Evolutionary conservation across 2,113 vertebrate species (phyloP).

Genomic region (Bagarius yarrelli): DNA sequence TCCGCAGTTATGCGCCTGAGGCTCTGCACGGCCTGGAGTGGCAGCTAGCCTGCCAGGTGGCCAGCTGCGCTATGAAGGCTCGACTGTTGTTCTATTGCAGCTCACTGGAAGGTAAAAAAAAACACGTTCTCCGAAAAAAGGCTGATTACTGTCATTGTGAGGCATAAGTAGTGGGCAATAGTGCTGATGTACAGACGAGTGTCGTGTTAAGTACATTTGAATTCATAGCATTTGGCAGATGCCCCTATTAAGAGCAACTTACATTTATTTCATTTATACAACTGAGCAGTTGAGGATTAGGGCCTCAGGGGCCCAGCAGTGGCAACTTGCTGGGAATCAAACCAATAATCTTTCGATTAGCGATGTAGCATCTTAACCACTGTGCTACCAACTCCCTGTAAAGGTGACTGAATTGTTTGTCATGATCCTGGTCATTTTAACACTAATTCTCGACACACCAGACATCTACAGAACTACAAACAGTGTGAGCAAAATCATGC

Average conservation of each 20-base stretch:
- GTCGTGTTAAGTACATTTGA: not conserved
- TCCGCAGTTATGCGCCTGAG: conserved; percentile 90
- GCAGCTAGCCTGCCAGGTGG: conserved; percentile 62
- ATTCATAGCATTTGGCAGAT: too few relatives aligned
- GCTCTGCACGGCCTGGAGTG: conserved; percentile 71
- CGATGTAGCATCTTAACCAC: too few relatives aligned
- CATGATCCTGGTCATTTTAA: not conserved
- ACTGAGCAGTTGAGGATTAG: too few relatives aligned
- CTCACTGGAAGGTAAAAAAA: conserved; percentile 24
- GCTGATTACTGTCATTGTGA: conserved; percentile 19
- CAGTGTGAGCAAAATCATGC: not conserved
- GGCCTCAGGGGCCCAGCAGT: too few relatives aligned
- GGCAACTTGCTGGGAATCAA: too few relatives aligned
- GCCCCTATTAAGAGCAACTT: too few relatives aligned
- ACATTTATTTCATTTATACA: too few relatives aligned
- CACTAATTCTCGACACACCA: not conserved
- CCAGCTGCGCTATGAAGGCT: conserved; percentile 53
- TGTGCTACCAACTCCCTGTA: too few relatives aligned
- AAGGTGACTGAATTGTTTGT: not conserved
- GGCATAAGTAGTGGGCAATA: not conserved
- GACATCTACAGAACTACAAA: not conserved
- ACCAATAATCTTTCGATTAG: too few relatives aligned
- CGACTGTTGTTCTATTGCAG: conserved; percentile 34
- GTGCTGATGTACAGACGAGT: not conserved
- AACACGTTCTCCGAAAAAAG: conserved; percentile 10